phyloP scores from a whole-genome alignment of 2,888 invertebrate genomes.

The Acronicta leporina region DNA sequence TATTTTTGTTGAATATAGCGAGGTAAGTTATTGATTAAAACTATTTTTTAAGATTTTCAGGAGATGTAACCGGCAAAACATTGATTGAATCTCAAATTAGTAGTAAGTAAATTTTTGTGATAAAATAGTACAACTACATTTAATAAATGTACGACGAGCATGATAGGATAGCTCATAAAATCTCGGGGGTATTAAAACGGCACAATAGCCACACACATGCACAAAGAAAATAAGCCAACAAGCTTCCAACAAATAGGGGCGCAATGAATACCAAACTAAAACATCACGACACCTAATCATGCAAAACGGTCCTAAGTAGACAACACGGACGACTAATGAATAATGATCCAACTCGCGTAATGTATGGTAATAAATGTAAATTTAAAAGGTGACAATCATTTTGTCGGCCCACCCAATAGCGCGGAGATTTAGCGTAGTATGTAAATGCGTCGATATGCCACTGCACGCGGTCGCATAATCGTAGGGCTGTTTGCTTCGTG shows the following conservation, averaged over 20 bases:
- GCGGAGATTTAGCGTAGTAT: conserved; percentile 75
- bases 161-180: conserved; percentile 50
- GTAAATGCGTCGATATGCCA: conserved; percentile 81
- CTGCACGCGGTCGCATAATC: conserved; percentile 81
- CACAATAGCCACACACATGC: conserved; percentile 50
- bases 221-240: conserved; percentile 60
- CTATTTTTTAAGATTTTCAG: conserved; percentile 16
- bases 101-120: conserved; percentile 29
- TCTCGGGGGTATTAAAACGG: conserved; percentile 41
- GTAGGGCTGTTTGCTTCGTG: conserved; percentile 69
- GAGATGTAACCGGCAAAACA: neutral
- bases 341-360: conserved; percentile 57
- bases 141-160: conserved; percentile 20
- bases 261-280: conserved; percentile 73
- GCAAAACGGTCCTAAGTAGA: conserved; percentile 76
- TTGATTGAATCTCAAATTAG: conserved; percentile 3
- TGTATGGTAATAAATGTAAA: conserved; percentile 84
- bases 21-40: conserved; percentile 71
- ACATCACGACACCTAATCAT: conserved; percentile 78
- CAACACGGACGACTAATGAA: conserved; percentile 69
- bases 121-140: conserved; percentile 36
- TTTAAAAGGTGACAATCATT: conserved; percentile 87
- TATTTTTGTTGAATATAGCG: conserved; percentile 79
- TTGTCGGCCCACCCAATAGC: conserved; percentile 82
- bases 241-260: conserved; percentile 67